Conservation (phyloP, 2,113 vertebrate species). For the Caloenas nicobarica region DNA sequence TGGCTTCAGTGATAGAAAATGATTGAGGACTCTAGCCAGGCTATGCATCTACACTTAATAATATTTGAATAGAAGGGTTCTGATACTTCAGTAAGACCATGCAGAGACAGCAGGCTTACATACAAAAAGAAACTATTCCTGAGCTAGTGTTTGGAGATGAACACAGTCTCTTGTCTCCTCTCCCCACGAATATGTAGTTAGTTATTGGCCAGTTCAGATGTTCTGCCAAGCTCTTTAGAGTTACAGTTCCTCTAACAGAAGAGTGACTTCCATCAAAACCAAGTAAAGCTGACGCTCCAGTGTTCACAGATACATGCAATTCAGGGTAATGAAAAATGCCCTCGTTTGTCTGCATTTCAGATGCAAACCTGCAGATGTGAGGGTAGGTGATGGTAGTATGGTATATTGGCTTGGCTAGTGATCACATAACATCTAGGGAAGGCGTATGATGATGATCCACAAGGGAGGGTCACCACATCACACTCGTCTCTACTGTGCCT, state of each 20-base stretch:
- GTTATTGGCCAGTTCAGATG: neutral
- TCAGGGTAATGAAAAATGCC: neutral
- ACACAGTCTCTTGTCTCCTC: rapidly evolving
- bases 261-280: neutral
- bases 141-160: neutral
- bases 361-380: neutral
- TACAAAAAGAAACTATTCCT: neutral
- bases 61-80: neutral
- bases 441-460: neutral
- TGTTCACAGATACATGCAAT: neutral
- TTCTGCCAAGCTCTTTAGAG: neutral
- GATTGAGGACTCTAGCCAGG: neutral
- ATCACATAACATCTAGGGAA: neutral
- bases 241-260: neutral
- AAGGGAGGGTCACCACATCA: neutral
- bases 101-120: neutral
- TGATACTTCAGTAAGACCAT: neutral
- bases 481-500: neutral
- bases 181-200: neutral
- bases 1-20: neutral
- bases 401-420: neutral
- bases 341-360: neutral
- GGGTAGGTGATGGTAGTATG: neutral
- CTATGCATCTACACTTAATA: neutral
- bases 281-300: neutral